Evolutionary conservation across 2,797 vertebrate species (phyloP).

Genomic region (Staurois parvus): DNA sequence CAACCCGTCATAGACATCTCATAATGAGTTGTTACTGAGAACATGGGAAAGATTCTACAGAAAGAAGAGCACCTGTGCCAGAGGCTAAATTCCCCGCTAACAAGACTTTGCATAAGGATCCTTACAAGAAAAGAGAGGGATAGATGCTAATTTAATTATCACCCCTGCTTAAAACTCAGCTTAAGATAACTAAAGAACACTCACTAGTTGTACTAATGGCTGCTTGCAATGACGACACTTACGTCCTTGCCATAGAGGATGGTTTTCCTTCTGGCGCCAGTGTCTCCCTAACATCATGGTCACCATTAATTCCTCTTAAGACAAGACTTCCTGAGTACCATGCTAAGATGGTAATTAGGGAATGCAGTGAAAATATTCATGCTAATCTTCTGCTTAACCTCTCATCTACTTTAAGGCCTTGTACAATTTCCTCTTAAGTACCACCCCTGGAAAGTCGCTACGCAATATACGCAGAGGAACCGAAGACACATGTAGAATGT

Average conservation of each 20-base stretch:
- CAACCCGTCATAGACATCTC: too few relatives aligned
- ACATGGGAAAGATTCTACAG: too few relatives aligned
- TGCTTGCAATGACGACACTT: neutral
- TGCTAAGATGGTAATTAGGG: neutral
- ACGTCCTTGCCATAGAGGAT: slow-evolving; percentile 10
- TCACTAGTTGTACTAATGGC: slow-evolving; percentile 1
- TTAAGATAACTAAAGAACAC: neutral
- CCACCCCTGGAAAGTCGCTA: neutral
- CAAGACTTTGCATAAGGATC: slow-evolving; percentile 9
- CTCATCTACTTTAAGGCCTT: neutral
- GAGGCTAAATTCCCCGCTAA: slow-evolving; percentile 14
- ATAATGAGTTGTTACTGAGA: too few relatives aligned
- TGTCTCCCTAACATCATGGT: slow-evolving; percentile 5
- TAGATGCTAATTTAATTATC: slow-evolving; percentile 34
- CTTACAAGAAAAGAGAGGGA: slow-evolving; percentile 16
- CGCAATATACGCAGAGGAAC: neutral
- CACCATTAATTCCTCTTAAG: neutral
- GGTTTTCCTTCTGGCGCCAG: neutral
- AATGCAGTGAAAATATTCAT: neutral
- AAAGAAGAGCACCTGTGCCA: neutral
- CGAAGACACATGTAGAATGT: too few relatives aligned
- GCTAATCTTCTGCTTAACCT: neutral
- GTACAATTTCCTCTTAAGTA: neutral
- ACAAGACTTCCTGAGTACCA: neutral
- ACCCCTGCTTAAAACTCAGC: slow-evolving; percentile 16